Evolutionary conservation across 1,140 invertebrate species (phyloP).

Genomic region (Leptopilina boulardi): DNA sequence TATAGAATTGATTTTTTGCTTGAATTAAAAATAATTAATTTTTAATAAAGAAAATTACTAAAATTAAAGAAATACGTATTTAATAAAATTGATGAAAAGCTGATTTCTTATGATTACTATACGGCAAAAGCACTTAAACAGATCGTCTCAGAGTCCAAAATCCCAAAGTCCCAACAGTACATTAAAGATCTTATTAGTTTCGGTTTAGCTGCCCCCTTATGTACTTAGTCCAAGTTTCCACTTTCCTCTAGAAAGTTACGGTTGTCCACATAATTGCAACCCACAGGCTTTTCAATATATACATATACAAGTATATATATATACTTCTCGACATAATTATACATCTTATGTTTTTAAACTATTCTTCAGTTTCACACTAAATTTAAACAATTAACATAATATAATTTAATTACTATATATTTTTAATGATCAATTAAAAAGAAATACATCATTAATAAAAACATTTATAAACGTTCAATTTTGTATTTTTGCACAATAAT

Average conservation of each 20-base stretch:
- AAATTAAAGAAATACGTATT: neutral
- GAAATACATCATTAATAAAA: conserved; percentile 13
- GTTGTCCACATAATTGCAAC: conserved; percentile 42
- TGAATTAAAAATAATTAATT: too few species aligned
- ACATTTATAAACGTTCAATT: neutral
- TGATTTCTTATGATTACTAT: neutral
- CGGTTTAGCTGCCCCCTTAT: conserved; percentile 49
- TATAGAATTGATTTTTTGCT: too few species aligned
- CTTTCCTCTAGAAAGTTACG: conserved; percentile 47
- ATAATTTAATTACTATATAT: neutral
- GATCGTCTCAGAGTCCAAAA: conserved; percentile 63
- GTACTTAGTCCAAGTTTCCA: conserved; percentile 58
- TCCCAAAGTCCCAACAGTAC: conserved; percentile 42
- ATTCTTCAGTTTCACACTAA: too few species aligned
- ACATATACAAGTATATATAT: too few species aligned
- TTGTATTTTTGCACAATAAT: conserved; percentile 61
- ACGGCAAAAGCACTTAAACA: conserved; percentile 54
- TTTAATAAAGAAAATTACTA: too few species aligned
- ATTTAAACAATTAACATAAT: too few species aligned
- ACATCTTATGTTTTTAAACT: neutral
- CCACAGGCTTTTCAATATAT: neutral
- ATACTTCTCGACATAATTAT: neutral
- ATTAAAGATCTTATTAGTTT: conserved; percentile 61
- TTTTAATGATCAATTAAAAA: neutral
- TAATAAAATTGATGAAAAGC: neutral